Conservation (phyloP, 2,888 invertebrate genomes). For the Sympetrum striolatum region DNA sequence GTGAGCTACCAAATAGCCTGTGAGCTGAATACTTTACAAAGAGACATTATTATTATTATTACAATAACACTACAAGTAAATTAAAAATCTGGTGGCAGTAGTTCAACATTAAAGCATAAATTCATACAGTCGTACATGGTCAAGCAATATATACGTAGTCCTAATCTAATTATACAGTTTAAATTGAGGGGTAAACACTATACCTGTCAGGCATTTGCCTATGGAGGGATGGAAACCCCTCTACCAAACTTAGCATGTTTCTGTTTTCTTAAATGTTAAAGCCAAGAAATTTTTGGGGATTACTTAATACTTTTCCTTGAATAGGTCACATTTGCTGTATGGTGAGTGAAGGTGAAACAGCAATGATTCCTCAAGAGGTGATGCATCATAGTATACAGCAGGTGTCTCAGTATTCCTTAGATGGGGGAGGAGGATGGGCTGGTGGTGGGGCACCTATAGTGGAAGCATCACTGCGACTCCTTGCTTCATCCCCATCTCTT, state of each 20-base stretch:
- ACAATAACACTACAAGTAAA: no score
- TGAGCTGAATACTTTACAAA: no score
- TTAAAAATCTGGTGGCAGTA: no score
- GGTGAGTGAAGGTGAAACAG: slow-evolving; percentile 71
- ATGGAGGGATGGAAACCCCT: no score
- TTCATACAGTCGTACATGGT: no score
- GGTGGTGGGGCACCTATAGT: slow-evolving; percentile 55
- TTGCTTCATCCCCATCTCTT: slow-evolving; percentile 56
- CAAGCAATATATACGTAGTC: no score
- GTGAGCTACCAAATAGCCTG: no score
- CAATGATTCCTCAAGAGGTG: slow-evolving; percentile 71
- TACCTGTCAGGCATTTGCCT: no score
- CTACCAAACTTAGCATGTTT: background rate
- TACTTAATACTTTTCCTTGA: background rate
- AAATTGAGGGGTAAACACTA: no score
- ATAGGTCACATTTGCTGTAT: slow-evolving; percentile 72
- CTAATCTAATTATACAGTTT: no score
- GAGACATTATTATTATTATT: no score
- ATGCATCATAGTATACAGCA: slow-evolving; percentile 69
- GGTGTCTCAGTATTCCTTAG: slow-evolving; percentile 49
- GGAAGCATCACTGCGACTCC: slow-evolving; percentile 58
- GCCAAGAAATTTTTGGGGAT: background rate
- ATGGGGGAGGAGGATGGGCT: slow-evolving; percentile 18
- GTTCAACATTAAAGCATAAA: no score
- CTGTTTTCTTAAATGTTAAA: background rate